Evolutionary conservation across 1,140 invertebrate genomes (phyloP), one percentile per base, ranked within the genome.

Genomic region (Sminthurinus signatus): DNA sequence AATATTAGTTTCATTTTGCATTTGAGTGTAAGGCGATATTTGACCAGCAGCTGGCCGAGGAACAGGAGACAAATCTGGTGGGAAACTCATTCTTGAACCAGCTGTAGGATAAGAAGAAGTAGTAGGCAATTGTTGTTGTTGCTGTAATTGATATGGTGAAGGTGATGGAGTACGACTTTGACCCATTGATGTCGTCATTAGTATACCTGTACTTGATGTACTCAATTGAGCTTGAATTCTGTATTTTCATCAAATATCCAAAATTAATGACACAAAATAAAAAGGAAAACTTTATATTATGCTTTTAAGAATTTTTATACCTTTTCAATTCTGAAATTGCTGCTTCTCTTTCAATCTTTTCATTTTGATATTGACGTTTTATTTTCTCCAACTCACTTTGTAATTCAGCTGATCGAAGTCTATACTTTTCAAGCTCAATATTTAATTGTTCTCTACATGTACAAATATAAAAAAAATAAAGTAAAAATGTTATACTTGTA

Each of bases 361-460:
- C 70, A 17, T 29, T 39, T 29, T 64, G 42, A 29, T 64, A 51
- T 57, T 68, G 66, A 14, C 70, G 51, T 43, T 43, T 61, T 1
- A 55, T 17, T 29, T 61, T 48, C 23, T 71, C 70, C 10, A 66
- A 23, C n/a, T 71, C 70, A 46, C 21, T 50, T 50, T 66, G 55
- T 8, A 64, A 39, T 48, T 71, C 64, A 2, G 50, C 63, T 2
- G 62, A 54, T 39, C 61, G 60, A 55, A 71, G 19, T 17, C 70
- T 29, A 23, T 67, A 68, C 21, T 44, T 28, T 14, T 48, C 36
- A 12, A 66, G 27, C 58, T 71, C 70, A 2, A 29, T 31, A 36
- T 62, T 62, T 28, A 71, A 32, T 21, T 42, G 59, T 48, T 71
- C 67, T 23, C 70, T 71, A 62, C n/a, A n/a, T n/a, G n/a, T n/a